Evolutionary conservation across 2,113 vertebrate genomes (phyloP).

Genomic region (Theristicus caerulescens): DNA sequence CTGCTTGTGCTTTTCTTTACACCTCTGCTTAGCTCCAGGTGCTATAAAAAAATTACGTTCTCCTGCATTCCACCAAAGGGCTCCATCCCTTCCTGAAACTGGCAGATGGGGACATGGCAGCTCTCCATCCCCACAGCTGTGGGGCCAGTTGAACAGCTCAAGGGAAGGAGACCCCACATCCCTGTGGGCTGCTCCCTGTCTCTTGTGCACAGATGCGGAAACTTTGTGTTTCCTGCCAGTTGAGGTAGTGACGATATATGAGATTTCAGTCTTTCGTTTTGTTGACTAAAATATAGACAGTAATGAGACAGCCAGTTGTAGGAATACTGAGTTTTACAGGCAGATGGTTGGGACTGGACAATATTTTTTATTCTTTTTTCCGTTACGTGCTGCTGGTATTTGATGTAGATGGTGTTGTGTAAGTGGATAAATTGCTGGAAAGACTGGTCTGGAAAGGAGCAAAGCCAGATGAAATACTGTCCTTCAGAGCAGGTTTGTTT

Average conservation of each 20-base stretch:
- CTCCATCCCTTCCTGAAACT: background rate
- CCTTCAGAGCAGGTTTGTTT: background rate
- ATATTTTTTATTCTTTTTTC: background rate
- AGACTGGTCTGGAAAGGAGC: background rate
- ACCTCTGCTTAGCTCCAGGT: background rate
- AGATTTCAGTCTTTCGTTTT: background rate
- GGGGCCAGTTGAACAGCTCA: background rate
- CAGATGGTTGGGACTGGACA: background rate
- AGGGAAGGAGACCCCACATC: background rate
- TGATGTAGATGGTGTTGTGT: background rate
- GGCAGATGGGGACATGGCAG: accelerated
- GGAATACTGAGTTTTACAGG: background rate
- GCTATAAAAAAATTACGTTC: background rate
- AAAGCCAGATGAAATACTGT: background rate
- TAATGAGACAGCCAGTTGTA: background rate
- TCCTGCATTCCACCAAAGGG: background rate
- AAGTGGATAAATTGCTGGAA: background rate
- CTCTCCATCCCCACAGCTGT: background rate
- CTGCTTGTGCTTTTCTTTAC: background rate
- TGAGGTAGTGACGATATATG: background rate
- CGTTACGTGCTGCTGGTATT: background rate
- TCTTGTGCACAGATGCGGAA: background rate
- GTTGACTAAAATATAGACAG: background rate
- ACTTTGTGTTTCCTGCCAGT: background rate
- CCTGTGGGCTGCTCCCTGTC: background rate